Evolutionary conservation across 2,888 invertebrate species (phyloP), one percentile per base, ranked within the genome.

Genomic region (Hyppa rectilinea): DNA sequence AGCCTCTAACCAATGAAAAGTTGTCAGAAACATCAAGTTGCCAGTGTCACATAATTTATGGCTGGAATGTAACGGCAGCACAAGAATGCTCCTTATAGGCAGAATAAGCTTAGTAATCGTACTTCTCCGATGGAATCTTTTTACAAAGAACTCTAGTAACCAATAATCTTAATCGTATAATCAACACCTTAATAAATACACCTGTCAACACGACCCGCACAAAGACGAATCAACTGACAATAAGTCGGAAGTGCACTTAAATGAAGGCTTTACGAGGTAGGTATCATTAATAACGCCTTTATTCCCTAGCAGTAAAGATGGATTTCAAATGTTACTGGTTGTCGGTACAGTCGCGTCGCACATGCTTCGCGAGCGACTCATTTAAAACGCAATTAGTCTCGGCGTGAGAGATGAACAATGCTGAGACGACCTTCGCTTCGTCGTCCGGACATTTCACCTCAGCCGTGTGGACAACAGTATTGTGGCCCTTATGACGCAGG

Each of bases 361-460:
- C 62, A 66, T 73, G 69, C 49, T 56, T 58, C 52, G 47, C 47
- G 17, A 38, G 5, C 47, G 34, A 40, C 66, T 73, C 66, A 71
- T 75, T 81, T 71, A 59, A 49, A 71, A 75, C 64, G 75, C 64
- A 84, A 82, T 82, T 77, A 71, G 72, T 71, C 55, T 60, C 70
- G 75, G 69, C 52, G 70, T 64, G 47, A 64, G 49, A 71, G 71
- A 80, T 72, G 67, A 71, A 78, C 82, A 81, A 79, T 78, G 65
- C 52, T 36, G 45, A 53, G 38, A 59, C 45, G 71, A 71, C 83
- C 83, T 85, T 83, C 78, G 67, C 61, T 74, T 80, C 67, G 23
- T 10, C 49, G 67, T 56, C 38, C 56, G 67, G 52, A 61, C 83
- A 72, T 78, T 83, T 83, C 71, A 77, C 61, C 62, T 31, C 38